Conservation (phyloP, 2,888 invertebrate genomes). For the Trissolcus brochymenae region DNA sequence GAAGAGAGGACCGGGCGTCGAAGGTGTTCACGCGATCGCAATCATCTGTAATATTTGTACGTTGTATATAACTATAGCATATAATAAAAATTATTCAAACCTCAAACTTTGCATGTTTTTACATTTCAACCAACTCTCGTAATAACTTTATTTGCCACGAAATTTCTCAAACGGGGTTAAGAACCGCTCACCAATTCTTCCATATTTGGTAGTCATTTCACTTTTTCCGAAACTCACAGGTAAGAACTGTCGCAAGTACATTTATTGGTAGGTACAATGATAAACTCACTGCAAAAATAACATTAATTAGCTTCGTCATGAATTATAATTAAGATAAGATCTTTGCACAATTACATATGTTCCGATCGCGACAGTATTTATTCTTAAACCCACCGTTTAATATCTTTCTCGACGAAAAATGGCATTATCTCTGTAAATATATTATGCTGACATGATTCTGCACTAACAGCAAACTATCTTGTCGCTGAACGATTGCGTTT, state of each 20-base stretch:
- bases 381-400: constrained; percentile 22
- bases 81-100: constrained; percentile 50
- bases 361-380: constrained; percentile 13
- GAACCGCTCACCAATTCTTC: constrained; percentile 34
- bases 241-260: no score
- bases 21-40: constrained; percentile 55
- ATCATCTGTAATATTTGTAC: constrained; percentile 68
- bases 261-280: neutral
- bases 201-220: constrained; percentile 10
- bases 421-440: constrained; percentile 25
- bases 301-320: constrained; percentile 36
- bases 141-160: constrained; percentile 47
- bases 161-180: constrained; percentile 35
- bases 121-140: constrained; percentile 28
- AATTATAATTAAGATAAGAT: constrained; percentile 52
- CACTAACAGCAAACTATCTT: constrained; percentile 30
- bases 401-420: constrained; percentile 13
- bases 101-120: constrained; percentile 48
- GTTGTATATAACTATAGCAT: constrained; percentile 64
- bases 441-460: constrained; percentile 36
- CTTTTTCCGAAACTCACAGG: constrained; percentile 9
- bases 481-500: constrained; percentile 15
- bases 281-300: constrained; percentile 1
- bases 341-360: constrained; percentile 29
- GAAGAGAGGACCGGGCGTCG: constrained; percentile 38